A percentile compares a stretch with the other conserved stretches of the same genome.
Evolutionary conservation across 2,888 invertebrate genomes (phyloP).

Genomic region (Physocephala rufipes): DNA sequence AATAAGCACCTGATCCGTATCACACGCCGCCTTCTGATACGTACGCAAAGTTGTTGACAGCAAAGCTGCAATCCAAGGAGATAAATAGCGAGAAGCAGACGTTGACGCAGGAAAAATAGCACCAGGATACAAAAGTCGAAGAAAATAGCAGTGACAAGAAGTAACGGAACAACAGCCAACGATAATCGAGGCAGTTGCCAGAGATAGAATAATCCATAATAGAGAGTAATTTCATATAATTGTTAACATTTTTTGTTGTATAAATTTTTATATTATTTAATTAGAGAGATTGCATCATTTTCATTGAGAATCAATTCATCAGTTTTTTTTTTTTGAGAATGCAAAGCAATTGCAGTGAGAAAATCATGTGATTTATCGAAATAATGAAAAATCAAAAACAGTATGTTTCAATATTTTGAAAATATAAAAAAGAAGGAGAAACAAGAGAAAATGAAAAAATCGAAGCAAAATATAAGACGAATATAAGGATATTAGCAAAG

Average conservation of each 20-base stretch:
- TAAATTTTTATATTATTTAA: conserved; percentile 13
- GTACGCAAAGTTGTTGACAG: conserved; percentile 90
- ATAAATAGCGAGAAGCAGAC: not conserved
- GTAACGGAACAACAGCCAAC: not conserved
- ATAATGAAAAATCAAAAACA: conserved; percentile 16
- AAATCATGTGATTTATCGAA: not conserved
- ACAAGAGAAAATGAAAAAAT: conserved; percentile 15
- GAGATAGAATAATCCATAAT: not conserved
- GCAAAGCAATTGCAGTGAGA: not conserved
- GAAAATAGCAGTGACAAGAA: not conserved
- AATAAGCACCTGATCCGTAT: conserved; percentile 86
- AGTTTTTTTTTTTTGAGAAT: not conserved
- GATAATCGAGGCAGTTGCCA: too few species aligned
- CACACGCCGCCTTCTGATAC: conserved; percentile 91
- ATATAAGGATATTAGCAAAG: not conserved
- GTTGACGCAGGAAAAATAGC: not conserved
- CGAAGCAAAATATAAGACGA: too few species aligned
- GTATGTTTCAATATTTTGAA: conserved; percentile 23
- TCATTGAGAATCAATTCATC: too few species aligned
- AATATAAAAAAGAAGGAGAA: conserved; percentile 22
- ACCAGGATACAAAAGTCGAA: not conserved
- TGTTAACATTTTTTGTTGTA: conserved; percentile 8
- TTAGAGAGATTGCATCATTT: not conserved
- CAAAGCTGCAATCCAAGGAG: conserved; percentile 69
- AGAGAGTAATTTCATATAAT: conserved; percentile 2